Conservation (phyloP, 2,797 vertebrate genomes). For the Nyctalus aviator region DNA sequence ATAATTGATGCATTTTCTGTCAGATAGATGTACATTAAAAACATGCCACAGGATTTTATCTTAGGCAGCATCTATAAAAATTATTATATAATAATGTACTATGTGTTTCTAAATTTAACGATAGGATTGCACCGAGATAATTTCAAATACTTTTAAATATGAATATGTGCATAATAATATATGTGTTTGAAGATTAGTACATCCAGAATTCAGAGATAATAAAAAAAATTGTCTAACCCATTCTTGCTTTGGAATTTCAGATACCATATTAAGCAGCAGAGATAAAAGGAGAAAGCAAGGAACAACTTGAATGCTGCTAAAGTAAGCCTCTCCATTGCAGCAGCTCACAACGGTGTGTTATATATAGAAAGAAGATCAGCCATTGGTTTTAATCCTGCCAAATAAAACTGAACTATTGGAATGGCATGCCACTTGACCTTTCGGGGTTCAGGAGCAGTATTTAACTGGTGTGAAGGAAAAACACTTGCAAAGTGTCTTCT, state of each 20-base stretch:
- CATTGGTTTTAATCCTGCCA: conserved; percentile 88
- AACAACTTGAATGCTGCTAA: conserved; percentile 69
- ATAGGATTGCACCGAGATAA: background rate
- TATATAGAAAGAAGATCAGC: conserved; percentile 89
- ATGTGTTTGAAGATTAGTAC: background rate
- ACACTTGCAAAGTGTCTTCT: conserved; percentile 72
- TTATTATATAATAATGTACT: background rate
- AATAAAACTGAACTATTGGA: conserved; percentile 86
- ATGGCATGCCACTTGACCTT: conserved; percentile 88
- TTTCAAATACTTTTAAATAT: background rate
- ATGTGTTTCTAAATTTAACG: background rate
- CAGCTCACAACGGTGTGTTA: conserved; percentile 84
- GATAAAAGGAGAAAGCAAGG: conserved; percentile 69
- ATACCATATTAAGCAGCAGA: conserved; percentile 66
- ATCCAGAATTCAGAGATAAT: conserved; percentile 58
- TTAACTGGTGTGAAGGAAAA: conserved; percentile 83
- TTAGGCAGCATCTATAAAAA: background rate
- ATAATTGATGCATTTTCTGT: background rate
- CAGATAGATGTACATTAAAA: background rate
- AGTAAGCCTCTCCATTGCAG: conserved; percentile 39
- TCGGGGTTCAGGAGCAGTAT: conserved; percentile 79
- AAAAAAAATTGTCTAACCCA: conserved; percentile 6
- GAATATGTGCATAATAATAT: background rate
- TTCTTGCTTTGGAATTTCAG: conserved; percentile 70
- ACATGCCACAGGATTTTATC: background rate